Conservation (phyloP, 1,140 invertebrate species). For the Cyclina sinensis region DNA sequence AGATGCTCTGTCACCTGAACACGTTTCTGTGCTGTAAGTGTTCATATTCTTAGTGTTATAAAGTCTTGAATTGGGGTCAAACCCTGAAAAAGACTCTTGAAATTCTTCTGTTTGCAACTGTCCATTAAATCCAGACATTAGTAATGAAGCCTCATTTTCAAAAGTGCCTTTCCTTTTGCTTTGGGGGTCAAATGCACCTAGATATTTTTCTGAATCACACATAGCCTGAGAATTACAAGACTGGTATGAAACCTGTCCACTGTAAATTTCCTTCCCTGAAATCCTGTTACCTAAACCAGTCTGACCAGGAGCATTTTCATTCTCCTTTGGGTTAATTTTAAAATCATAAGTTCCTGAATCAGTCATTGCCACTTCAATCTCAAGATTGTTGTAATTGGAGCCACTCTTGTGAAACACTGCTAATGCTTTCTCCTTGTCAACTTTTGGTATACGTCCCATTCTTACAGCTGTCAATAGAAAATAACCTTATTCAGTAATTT, state of each 20-base stretch:
- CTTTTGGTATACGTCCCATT: constrained; percentile 86
- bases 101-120: background rate
- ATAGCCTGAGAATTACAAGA: background rate
- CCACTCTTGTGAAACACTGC: constrained; percentile 66
- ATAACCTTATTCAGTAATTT: no score
- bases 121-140: background rate
- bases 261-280: background rate
- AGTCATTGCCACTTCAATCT: background rate
- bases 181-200: background rate
- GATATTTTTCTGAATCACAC: background rate
- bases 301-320: background rate
- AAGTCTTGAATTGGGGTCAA: background rate
- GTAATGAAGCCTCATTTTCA: background rate
- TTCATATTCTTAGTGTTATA: no score
- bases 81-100: background rate
- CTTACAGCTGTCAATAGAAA: constrained; percentile 80
- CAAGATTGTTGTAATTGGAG: constrained; percentile 26
- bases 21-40: no score
- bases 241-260: background rate
- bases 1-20: background rate
- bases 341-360: constrained; percentile 16
- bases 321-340: background rate
- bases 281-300: background rate
- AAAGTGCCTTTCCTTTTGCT: background rate
- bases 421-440: constrained; percentile 84